Percentiles rank a stretch among this genome's conserved stretches.
phyloP scores from a whole-genome alignment of 2,113 vertebrate species.

The Ariopsis seemanni region DNA sequence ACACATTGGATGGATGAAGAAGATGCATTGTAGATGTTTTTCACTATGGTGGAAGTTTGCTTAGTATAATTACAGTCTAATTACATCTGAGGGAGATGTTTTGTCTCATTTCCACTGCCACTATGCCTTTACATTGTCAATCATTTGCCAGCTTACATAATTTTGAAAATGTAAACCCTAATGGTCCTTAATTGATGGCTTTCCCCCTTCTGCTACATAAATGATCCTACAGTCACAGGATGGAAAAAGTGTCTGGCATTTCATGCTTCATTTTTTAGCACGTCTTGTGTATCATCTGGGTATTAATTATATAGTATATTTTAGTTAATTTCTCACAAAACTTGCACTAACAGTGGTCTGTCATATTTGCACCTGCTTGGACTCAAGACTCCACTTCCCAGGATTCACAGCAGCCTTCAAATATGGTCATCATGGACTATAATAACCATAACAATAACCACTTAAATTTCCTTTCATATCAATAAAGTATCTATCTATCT shows the following conservation, averaged over 20 bases:
- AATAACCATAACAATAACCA: too few relatives aligned
- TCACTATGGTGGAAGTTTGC: background rate
- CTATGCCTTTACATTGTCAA: background rate
- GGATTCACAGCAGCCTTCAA: too few relatives aligned
- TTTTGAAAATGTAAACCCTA: background rate
- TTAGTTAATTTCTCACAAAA: background rate
- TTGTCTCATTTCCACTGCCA: background rate
- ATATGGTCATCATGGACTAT: too few relatives aligned
- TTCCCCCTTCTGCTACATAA: background rate
- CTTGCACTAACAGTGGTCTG: background rate
- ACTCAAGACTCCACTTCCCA: background rate
- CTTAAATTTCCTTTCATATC: too few relatives aligned
- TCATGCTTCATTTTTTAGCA: background rate
- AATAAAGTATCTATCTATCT: too few relatives aligned
- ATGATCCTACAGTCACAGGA: background rate
- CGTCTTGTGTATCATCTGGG: background rate
- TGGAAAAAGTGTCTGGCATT: background rate
- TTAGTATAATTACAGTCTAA: background rate
- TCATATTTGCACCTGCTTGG: too few relatives aligned
- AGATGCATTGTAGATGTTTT: background rate
- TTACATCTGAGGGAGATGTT: background rate
- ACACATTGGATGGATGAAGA: too few relatives aligned
- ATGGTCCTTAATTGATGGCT: background rate
- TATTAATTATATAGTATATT: background rate
- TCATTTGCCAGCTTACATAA: background rate